Evolutionary conservation across 2,888 invertebrate species (phyloP), one percentile per base, ranked within the genome.

Genomic region (Mechanitis mazaeus): DNA sequence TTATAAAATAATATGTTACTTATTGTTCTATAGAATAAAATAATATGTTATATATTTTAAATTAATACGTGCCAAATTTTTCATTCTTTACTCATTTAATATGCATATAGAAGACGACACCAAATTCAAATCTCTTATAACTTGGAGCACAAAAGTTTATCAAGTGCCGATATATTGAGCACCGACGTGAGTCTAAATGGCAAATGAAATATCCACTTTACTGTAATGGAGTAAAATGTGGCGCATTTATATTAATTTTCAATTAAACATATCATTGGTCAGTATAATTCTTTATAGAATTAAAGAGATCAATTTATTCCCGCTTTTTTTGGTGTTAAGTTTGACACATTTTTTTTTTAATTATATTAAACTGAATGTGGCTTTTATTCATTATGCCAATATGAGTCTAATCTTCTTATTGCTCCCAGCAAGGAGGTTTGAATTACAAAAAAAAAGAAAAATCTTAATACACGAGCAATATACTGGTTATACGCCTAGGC

Each of bases 131-230:
- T 45, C n/a, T 38, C 55, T 53, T 12, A 45, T 45, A 42, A 54
- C 64, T 73, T 73, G 60, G 3, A 59, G 73, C 72, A 64, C 60
- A 64, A 70, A 71, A 69, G 63, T 72, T 70, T 74, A 78, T 78
- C 78, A 73, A 75, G 73, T 72, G 72, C 70, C 75, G 74, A 79
- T 80, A 78, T 79, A 79, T 78, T 75, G 76, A 75, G 71, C 71
- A 67, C 63, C 65, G 61, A 68, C 66, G 65, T 66, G 69, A 71
- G 71, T 67, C 71, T 73, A 74, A 78, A 77, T 76, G 73, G 73
- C 67, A 69, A 64, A 67, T 65, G 68, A 67, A 67, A 59, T 65
- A 53, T 55, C 56, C 66, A 63, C 68, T 71, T 63, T 63, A 60
- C 61, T 56, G 46, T 56, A 60, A 55, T 63, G 55, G 58, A 57